Percentiles rank a stretch among this genome's conserved stretches.
These are phyloP conservation scores for Himalopsyche phryganea DNA, from an alignment of 1,140 invertebrate species.

Conservation along the genomic window DNA sequence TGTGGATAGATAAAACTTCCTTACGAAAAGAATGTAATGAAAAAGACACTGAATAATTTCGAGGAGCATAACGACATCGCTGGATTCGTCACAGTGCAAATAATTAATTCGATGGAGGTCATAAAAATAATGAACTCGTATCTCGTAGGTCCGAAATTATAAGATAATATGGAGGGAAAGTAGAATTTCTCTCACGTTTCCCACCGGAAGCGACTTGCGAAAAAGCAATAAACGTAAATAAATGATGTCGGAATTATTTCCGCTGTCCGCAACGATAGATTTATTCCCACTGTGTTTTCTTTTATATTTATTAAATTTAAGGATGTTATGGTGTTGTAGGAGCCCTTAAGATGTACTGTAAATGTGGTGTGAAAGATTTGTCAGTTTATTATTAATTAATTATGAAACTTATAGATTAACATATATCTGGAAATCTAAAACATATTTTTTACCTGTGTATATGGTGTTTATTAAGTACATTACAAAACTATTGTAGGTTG, in stretches of 20 bases:
- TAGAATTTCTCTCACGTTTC: slow-evolving; percentile 4
- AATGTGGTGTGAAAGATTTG: too few species aligned
- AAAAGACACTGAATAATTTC: background rate
- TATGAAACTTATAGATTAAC: too few species aligned
- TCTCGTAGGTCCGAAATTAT: slow-evolving; percentile 13
- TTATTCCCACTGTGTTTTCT: slow-evolving; percentile 19
- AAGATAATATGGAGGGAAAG: background rate
- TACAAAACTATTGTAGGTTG: too few species aligned
- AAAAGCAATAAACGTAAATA: slow-evolving; percentile 35
- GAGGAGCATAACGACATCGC: slow-evolving; percentile 10
- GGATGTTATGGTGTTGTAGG: too few species aligned
- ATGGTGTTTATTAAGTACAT: too few species aligned
- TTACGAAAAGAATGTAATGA: background rate
- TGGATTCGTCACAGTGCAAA: slow-evolving; percentile 22
- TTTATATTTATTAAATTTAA: too few species aligned
- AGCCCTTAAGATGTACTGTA: too few species aligned
- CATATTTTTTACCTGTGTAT: too few species aligned
- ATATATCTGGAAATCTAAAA: too few species aligned
- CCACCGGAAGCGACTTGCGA: slow-evolving; percentile 3
- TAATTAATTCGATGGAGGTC: slow-evolving; percentile 32
- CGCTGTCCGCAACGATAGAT: slow-evolving; percentile 28
- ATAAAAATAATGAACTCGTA: slow-evolving; percentile 31
- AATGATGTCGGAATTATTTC: slow-evolving; percentile 34
- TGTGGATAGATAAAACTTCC: background rate
- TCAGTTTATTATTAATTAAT: too few species aligned